phyloP scores from a whole-genome alignment of 1,140 invertebrate species.

The Lordiphosa collinella region DNA sequence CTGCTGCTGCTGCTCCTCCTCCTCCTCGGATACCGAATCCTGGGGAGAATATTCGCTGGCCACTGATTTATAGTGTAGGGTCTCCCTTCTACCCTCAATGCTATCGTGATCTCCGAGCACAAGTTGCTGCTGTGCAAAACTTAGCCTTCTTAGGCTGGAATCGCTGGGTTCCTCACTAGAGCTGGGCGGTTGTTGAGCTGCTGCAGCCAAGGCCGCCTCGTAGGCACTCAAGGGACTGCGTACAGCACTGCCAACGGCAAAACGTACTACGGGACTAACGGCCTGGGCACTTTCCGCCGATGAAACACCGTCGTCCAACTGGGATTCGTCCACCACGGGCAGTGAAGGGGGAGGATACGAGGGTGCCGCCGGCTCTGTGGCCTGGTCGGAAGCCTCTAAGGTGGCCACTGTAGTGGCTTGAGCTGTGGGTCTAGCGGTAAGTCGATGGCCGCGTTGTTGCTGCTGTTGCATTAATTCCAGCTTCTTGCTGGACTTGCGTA shows the following conservation, averaged over 20 bases:
- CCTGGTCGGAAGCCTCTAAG: conserved; percentile 20
- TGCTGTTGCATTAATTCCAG: conserved; percentile 61
- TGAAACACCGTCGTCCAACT: conserved; percentile 50
- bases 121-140: conserved; percentile 50
- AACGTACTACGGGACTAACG: conserved; percentile 43
- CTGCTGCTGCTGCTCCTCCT: conserved; percentile 13
- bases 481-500: conserved; percentile 43
- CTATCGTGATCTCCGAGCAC: conserved; percentile 61
- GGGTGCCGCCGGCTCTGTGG: conserved; percentile 33
- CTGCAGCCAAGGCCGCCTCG: conserved; percentile 52
- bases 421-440: conserved; percentile 18
- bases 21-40: conserved; percentile 35
- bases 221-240: conserved; percentile 54
- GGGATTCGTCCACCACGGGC: conserved; percentile 38
- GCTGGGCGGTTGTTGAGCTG: conserved; percentile 56
- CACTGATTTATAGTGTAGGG: conserved; percentile 52
- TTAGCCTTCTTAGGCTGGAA: conserved; percentile 54
- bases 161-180: conserved; percentile 59
- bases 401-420: conserved; percentile 39
- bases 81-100: conserved; percentile 56
- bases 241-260: conserved; percentile 70
- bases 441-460: conserved; percentile 61
- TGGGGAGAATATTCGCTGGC: conserved; percentile 57
- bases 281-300: conserved; percentile 63
- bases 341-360: conserved; percentile 16